Evolutionary conservation across 2,113 vertebrate species (phyloP).

Genomic region (Corydoras maculifer): DNA sequence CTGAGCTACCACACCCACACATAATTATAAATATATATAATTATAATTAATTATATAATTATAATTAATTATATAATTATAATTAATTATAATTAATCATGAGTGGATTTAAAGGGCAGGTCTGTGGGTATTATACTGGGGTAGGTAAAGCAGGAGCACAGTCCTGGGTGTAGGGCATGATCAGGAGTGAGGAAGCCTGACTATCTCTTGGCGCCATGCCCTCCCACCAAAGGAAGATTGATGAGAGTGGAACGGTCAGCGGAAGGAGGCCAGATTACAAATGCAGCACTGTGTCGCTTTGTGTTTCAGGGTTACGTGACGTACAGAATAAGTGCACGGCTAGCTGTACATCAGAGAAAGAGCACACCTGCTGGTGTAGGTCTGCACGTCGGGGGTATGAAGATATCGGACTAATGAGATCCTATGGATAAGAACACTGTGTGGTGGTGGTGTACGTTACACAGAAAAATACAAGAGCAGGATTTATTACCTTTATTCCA

Average conservation of each 20-base stretch:
- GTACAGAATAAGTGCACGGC: conserved; percentile 17
- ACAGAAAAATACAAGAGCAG: too few species aligned
- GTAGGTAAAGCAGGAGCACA: conserved; percentile 43
- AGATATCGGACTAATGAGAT: too few species aligned
- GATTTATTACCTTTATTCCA: too few species aligned
- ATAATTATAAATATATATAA: too few species aligned
- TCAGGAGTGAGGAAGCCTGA: conserved; percentile 42
- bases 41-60: too few species aligned
- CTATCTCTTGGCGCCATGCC: conserved; percentile 43
- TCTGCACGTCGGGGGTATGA: too few species aligned
- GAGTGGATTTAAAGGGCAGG: background rate
- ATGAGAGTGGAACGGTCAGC: conserved; percentile 52
- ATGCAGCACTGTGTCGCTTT: conserved; percentile 57
- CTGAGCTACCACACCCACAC: too few species aligned
- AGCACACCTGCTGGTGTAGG: background rate
- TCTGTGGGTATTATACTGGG: background rate
- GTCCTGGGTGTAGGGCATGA: conserved; percentile 35
- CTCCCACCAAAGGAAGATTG: conserved; percentile 58
- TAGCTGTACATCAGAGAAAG: background rate
- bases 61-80: too few species aligned
- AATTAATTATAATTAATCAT: background rate
- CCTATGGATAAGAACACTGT: too few species aligned
- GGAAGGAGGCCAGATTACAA: conserved; percentile 49
- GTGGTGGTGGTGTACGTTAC: too few species aligned
- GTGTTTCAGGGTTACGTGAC: conserved; percentile 46